phyloP scores from a whole-genome alignment of 2,797 vertebrate species.

The Gambusia yucatana region DNA sequence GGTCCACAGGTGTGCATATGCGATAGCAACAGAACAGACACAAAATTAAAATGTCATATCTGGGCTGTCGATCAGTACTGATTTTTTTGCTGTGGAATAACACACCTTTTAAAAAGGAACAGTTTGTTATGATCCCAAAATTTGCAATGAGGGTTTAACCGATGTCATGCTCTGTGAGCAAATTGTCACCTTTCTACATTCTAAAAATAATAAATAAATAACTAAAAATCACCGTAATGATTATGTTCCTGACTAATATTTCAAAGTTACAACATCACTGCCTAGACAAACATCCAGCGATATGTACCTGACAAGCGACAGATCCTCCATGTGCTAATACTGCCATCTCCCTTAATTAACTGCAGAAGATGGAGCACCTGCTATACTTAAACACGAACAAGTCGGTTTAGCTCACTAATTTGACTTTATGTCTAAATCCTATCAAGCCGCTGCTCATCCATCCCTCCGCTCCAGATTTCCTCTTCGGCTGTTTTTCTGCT shows the following conservation, averaged over 20 bases:
- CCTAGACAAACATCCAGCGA: conserved; percentile 52
- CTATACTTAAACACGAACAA: conserved; percentile 57
- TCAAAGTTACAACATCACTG: conserved; percentile 34
- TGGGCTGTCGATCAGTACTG: conserved; percentile 63
- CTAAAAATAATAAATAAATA: not conserved
- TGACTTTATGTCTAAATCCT: conserved; percentile 62
- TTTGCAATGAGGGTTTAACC: conserved; percentile 57
- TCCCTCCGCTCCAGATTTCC: conserved; percentile 31
- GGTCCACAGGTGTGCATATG: conserved; percentile 69
- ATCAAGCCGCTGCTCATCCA: conserved; percentile 60
- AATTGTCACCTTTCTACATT: conserved; percentile 23
- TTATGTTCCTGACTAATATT: conserved; percentile 29
- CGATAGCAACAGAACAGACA: conserved; percentile 61
- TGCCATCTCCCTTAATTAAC: conserved; percentile 69
- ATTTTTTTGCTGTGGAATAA: conserved; percentile 22
- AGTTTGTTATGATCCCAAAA: conserved; percentile 58
- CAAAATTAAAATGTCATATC: conserved; percentile 76
- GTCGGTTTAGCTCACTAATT: conserved; percentile 59
- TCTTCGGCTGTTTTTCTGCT: conserved; percentile 36
- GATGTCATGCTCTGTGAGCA: conserved; percentile 50
- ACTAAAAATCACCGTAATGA: conserved; percentile 17
- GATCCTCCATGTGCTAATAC: conserved; percentile 62
- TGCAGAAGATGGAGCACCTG: conserved; percentile 66
- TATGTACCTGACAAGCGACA: conserved; percentile 38
- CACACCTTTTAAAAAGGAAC: conserved; percentile 47